Percentiles rank a stretch among this genome's conserved stretches.
phyloP scores from a whole-genome alignment of 2,888 invertebrate species.

The Heliconius charithonia region DNA sequence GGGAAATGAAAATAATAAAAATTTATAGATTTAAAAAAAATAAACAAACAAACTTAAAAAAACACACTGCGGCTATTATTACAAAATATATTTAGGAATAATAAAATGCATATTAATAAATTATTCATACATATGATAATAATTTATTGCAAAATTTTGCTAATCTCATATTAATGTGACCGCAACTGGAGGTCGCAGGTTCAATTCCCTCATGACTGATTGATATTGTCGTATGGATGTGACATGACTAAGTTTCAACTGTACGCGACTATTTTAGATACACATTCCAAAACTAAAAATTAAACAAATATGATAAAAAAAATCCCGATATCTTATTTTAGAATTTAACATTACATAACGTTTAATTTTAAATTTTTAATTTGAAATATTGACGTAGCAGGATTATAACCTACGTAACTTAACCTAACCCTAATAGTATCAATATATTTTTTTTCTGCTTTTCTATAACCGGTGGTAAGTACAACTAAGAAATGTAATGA shows the following conservation, averaged over 20 bases:
- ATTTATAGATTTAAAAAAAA: too few relatives aligned
- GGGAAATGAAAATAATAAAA: not conserved
- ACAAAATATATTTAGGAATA: conserved; percentile 1
- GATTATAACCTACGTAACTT: too few relatives aligned
- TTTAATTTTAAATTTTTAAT: too few relatives aligned
- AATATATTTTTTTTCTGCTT: too few relatives aligned
- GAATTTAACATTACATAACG: too few relatives aligned
- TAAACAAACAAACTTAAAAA: not conserved
- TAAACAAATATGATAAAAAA: not conserved
- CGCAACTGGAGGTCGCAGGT: conserved; percentile 5
- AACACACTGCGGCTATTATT: not conserved
- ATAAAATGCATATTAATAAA: conserved; percentile 23
- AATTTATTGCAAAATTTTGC: conserved; percentile 18
- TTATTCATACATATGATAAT: conserved; percentile 2
- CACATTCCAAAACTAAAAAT: not conserved
- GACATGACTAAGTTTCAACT: not conserved
- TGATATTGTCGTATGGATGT: not conserved
- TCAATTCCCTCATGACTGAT: conserved; percentile 14
- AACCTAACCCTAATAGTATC: too few relatives aligned
- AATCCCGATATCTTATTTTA: not conserved
- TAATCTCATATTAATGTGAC: conserved; percentile 10
- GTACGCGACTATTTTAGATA: not conserved
- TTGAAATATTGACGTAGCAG: too few relatives aligned
- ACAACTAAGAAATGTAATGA: too few relatives aligned
- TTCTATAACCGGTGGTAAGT: too few relatives aligned